Conservation (phyloP, 2,113 vertebrate species). For the Bambusicola thoracicus region DNA sequence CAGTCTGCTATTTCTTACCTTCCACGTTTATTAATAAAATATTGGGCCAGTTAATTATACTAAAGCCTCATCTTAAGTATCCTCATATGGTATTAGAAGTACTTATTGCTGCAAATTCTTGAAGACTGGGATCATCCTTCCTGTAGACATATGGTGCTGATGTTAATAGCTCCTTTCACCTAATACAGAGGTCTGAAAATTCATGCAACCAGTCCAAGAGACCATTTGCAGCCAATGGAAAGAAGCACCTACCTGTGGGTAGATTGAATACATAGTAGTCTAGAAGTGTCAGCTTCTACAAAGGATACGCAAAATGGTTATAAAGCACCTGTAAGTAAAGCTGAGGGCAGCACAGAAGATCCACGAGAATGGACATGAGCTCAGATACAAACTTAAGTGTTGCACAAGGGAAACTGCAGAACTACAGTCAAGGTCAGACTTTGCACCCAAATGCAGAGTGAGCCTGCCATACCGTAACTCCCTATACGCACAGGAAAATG, state of each 20-base stretch:
- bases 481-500: not conserved
- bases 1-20: not conserved
- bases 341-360: no score
- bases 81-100: not conserved
- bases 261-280: not conserved
- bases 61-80: not conserved
- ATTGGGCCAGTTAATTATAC: not conserved
- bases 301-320: not conserved
- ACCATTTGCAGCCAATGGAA: not conserved
- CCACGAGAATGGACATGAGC: not conserved
- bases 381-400: not conserved
- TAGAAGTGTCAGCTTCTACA: not conserved
- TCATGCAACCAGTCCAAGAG: not conserved
- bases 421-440: not conserved
- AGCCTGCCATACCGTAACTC: not conserved
- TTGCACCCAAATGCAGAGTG: not conserved
- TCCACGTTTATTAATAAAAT: not conserved
- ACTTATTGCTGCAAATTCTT: not conserved
- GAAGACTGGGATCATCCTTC: not conserved
- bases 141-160: not conserved
- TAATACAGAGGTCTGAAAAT: not conserved
- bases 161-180: not conserved
- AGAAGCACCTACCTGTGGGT: not conserved
- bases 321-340: not conserved
- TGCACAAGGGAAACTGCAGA: not conserved